phyloP scores from a whole-genome alignment of 2,113 vertebrate genomes.

The Bucco capensis region DNA sequence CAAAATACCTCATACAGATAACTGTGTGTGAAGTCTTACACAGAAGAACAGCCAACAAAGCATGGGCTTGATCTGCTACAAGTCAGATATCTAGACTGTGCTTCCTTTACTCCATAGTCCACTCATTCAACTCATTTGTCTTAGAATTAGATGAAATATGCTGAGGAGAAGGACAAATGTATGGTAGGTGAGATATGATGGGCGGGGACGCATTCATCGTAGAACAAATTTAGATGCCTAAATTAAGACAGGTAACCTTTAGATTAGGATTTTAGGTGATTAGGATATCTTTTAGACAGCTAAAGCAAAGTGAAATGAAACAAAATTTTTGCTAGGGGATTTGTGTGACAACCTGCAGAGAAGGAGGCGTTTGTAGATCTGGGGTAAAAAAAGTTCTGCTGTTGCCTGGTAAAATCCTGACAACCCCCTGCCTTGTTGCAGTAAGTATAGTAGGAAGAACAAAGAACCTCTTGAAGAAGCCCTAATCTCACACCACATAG shows the following conservation, averaged over 20 bases:
- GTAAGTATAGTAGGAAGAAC: background rate
- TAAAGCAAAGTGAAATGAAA: background rate
- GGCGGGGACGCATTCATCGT: background rate
- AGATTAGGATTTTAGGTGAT: background rate
- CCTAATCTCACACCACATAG: background rate
- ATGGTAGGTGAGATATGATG: background rate
- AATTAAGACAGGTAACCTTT: background rate
- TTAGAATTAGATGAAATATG: background rate
- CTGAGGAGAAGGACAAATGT: background rate
- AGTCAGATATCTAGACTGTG: background rate
- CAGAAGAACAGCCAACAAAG: background rate
- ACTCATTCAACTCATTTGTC: background rate
- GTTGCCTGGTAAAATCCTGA: slow-evolving; percentile 1
- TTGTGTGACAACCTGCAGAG: background rate
- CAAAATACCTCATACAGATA: background rate
- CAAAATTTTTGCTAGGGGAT: background rate
- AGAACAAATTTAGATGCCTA: background rate
- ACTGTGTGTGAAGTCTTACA: background rate
- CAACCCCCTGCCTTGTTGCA: background rate
- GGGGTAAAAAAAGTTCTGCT: background rate
- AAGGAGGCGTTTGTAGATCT: background rate
- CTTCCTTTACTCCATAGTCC: background rate
- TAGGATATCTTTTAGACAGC: background rate
- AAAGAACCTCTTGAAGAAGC: background rate
- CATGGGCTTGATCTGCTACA: background rate